These are phyloP conservation scores for Alcis repandata DNA, from an alignment of 2,888 invertebrate genomes.

Conservation along the genomic window DNA sequence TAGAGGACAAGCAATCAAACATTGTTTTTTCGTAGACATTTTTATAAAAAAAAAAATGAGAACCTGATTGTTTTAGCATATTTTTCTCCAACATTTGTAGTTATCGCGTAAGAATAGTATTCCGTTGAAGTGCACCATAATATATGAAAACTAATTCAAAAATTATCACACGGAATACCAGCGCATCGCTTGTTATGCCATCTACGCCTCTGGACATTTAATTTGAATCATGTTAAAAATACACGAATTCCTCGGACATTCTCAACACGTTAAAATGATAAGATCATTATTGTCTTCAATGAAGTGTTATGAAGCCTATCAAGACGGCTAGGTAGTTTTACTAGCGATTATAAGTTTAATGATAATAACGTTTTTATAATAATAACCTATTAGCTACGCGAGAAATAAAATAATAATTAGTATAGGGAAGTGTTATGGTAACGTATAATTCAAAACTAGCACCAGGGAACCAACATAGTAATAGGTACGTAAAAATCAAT, in stretches of 20 bases:
- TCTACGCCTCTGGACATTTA: constrained; percentile 14
- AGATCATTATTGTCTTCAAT: constrained; percentile 33
- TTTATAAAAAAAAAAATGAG: too few relatives aligned
- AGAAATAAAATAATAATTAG: not conserved
- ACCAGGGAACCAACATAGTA: too few relatives aligned
- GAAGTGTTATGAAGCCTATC: constrained; percentile 28
- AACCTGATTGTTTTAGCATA: too few relatives aligned
- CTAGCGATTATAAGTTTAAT: constrained; percentile 17
- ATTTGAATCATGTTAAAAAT: constrained; percentile 29
- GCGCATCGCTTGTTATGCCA: not conserved
- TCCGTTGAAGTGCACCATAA: not conserved
- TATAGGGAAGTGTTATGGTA: not conserved
- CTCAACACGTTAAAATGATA: constrained; percentile 25
- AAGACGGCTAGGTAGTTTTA: constrained; percentile 14
- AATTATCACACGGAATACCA: constrained; percentile 17
- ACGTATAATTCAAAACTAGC: too few relatives aligned
- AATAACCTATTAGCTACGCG: not conserved
- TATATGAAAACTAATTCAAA: constrained; percentile 15
- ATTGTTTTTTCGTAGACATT: too few relatives aligned
- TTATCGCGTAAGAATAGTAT: not conserved
- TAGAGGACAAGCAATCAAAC: too few relatives aligned
- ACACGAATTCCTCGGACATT: constrained; percentile 18
- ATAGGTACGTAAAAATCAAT: too few relatives aligned
- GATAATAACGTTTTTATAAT: constrained; percentile 17
- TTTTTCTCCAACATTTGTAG: not conserved